Percentiles rank a stretch among this genome's conserved stretches.
Evolutionary conservation across 2,797 vertebrate genomes (phyloP).

Genomic region (Danio choprae): DNA sequence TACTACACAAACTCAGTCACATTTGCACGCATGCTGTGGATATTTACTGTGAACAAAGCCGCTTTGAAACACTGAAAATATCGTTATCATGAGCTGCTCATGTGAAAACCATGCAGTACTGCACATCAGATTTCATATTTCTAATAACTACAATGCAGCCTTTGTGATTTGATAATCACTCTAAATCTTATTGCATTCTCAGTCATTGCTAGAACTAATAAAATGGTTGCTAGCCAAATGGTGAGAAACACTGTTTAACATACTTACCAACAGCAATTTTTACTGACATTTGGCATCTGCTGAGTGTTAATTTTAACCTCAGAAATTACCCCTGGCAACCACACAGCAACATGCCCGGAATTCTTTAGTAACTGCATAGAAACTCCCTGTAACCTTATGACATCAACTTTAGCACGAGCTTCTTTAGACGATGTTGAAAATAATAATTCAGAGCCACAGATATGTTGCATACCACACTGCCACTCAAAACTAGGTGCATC

Average conservation of each 20-base stretch:
- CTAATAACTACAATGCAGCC: not conserved
- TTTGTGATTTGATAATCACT: not conserved
- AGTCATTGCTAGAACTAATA: too few relatives aligned
- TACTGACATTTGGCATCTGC: too few relatives aligned
- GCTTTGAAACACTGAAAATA: too few relatives aligned
- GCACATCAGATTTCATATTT: not conserved
- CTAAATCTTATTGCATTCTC: too few relatives aligned
- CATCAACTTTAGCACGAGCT: not conserved
- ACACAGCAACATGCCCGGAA: not conserved
- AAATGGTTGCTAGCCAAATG: too few relatives aligned
- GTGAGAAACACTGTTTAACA: too few relatives aligned
- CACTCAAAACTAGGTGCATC: constrained; percentile 26
- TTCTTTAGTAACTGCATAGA: not conserved
- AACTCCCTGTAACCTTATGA: not conserved
- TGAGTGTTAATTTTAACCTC: not conserved
- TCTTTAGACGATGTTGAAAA: not conserved
- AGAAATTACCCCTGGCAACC: not conserved
- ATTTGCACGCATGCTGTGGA: too few relatives aligned
- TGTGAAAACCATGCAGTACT: too few relatives aligned
- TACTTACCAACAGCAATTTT: too few relatives aligned
- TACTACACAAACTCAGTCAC: too few relatives aligned
- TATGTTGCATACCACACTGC: not conserved
- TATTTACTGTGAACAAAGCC: too few relatives aligned
- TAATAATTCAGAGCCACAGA: not conserved
- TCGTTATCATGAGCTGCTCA: too few relatives aligned